A percentile compares a stretch with the other conserved stretches of the same genome.
phyloP scores from a whole-genome alignment of 1,140 invertebrate species.

The Teleopsis dalmanni region DNA sequence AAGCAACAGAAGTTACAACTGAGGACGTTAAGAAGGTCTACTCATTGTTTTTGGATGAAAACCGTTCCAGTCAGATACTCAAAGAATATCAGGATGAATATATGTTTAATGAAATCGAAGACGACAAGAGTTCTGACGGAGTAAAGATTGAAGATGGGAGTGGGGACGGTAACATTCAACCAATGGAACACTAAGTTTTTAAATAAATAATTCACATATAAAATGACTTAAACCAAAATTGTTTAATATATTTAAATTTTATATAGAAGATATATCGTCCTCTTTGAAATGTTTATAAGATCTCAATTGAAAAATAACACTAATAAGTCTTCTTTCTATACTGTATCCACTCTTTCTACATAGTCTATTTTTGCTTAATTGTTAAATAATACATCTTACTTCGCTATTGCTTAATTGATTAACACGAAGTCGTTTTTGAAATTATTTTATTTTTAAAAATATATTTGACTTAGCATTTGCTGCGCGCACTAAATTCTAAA shows the following conservation, averaged over 20 bases:
- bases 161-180: conserved; percentile 28
- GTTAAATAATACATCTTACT: too few species aligned
- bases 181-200: conserved; percentile 33
- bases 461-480: too few species aligned
- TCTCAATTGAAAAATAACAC: too few species aligned
- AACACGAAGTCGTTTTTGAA: too few species aligned
- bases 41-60: conserved; percentile 88
- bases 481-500: too few species aligned
- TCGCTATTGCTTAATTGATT: too few species aligned
- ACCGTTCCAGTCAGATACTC: conserved; percentile 84
- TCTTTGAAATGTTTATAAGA: too few species aligned
- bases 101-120: conserved; percentile 72
- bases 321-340: too few species aligned
- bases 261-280: conserved; percentile 6
- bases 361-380: too few species aligned
- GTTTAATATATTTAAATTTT: conserved; percentile 3
- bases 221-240: not conserved
- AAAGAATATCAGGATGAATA: conserved; percentile 95
- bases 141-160: conserved; percentile 23
- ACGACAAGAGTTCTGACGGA: not conserved
- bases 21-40: conserved; percentile 95
- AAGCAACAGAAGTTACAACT: conserved; percentile 76
- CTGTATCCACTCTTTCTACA: too few species aligned
- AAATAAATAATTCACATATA: not conserved
- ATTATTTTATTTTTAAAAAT: too few species aligned